phyloP scores from a whole-genome alignment of 53 echinoderm and acorn worm species.

The Holothuria scabra region DNA sequence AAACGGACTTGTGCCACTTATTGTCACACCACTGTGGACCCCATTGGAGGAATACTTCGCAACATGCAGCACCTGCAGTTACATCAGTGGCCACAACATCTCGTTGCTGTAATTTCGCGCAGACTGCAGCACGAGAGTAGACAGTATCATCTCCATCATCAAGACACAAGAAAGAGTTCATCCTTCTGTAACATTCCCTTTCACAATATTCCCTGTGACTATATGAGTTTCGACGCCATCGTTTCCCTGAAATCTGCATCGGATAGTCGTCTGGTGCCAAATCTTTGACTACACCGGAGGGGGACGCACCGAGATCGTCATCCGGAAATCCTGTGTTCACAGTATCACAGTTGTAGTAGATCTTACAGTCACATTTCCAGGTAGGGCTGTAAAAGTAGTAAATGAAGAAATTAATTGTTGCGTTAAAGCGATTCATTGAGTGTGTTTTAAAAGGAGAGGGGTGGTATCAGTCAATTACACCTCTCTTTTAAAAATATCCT shows the following conservation, averaged over 20 bases:
- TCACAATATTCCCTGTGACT: constrained; percentile 10
- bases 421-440: too few relatives aligned
- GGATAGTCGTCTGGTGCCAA: constrained; percentile 3
- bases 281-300: constrained; percentile 2
- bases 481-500: too few relatives aligned
- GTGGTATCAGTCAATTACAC: too few relatives aligned
- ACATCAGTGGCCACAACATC: too few relatives aligned
- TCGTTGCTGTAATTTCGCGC: background rate
- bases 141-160: background rate
- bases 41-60: constrained; percentile 26
- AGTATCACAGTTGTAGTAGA: constrained; percentile 1
- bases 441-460: too few relatives aligned
- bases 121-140: constrained; percentile 4
- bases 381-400: background rate
- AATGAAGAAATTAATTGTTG: background rate
- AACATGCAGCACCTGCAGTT: background rate
- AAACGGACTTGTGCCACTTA: constrained; percentile 5
- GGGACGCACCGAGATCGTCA: background rate
- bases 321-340: background rate
- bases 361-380: constrained; percentile 34
- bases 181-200: background rate
- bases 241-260: constrained; percentile 3
- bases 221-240: background rate
- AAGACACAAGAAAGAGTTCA: constrained; percentile 33
- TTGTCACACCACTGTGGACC: constrained; percentile 3